phyloP scores from a whole-genome alignment of 2,113 vertebrate species.

The Chaenogobius annularis region DNA sequence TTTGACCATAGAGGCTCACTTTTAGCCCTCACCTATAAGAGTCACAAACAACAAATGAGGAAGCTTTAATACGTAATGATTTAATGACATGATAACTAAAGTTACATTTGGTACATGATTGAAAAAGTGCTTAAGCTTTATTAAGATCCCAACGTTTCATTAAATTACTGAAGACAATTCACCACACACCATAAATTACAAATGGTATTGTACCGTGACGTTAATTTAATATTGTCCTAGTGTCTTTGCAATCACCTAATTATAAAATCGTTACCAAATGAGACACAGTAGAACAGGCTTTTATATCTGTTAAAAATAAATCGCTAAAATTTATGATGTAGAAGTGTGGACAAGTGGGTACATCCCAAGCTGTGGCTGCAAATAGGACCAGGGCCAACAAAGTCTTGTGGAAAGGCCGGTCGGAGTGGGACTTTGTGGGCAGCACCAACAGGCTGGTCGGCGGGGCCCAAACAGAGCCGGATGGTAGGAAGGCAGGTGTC shows the following conservation, averaged over 20 bases:
- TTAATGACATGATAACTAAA: conserved; percentile 45
- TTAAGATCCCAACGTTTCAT: conserved; percentile 18
- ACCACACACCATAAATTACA: conserved; percentile 16
- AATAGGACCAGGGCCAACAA: conserved; percentile 69
- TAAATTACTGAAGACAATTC: conserved; percentile 18
- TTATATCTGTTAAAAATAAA: not conserved
- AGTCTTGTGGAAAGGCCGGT: conserved; percentile 59
- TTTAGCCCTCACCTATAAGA: conserved; percentile 54
- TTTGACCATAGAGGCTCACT: conserved; percentile 68
- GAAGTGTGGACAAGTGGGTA: conserved; percentile 32
- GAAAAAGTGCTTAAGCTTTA: conserved; percentile 20
- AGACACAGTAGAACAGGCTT: not conserved
- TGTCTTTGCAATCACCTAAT: conserved; percentile 15
- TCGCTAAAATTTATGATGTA: conserved; percentile 26
- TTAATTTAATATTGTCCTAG: not conserved
- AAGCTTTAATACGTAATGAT: conserved; percentile 16
- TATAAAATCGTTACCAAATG: conserved; percentile 28
- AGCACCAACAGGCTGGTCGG: conserved; percentile 71
- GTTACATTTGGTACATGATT: conserved; percentile 27
- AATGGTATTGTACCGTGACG: conserved; percentile 20
- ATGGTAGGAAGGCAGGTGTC: conserved; percentile 62
- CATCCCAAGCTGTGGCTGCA: conserved; percentile 46
- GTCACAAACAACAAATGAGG: conserved; percentile 15
- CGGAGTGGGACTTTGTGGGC: conserved; percentile 51
- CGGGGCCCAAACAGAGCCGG: conserved; percentile 40